These are phyloP conservation scores for Tangara arthus DNA, from an alignment of 2,797 vertebrate species.

Conservation along the genomic window DNA sequence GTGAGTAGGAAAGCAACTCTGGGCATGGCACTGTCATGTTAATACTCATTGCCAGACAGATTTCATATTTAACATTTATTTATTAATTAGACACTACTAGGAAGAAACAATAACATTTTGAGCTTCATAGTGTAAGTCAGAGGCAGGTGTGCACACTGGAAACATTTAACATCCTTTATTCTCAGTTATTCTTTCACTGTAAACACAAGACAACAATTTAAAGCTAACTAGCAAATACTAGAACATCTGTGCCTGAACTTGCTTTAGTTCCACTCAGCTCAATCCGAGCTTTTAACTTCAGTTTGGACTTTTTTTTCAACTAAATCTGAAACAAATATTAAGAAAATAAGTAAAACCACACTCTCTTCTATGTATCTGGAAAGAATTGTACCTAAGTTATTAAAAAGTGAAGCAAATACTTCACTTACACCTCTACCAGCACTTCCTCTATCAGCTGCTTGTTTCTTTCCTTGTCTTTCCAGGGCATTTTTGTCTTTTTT, in stretches of 20 bases:
- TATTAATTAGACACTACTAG: slow-evolving; percentile 29
- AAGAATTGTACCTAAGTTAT: neutral
- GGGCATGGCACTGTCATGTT: slow-evolving; percentile 20
- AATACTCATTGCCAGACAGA: slow-evolving; percentile 12
- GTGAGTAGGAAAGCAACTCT: slow-evolving; percentile 48
- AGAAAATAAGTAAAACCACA: neutral
- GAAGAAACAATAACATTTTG: slow-evolving; percentile 19
- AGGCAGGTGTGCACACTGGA: neutral
- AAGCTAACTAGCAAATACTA: neutral
- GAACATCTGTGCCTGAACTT: neutral
- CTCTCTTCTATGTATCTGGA: neutral
- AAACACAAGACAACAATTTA: neutral
- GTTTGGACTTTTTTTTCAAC: neutral
- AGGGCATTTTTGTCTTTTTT: neutral
- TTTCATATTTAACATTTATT: slow-evolving; percentile 37
- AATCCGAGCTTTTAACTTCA: neutral
- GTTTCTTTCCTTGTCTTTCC: neutral
- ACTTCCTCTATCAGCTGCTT: neutral
- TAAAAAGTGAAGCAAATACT: neutral
- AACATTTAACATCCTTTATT: neutral
- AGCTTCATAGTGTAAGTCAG: neutral
- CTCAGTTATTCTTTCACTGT: neutral
- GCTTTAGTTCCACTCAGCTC: neutral
- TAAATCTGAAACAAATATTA: neutral
- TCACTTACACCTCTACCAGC: neutral